Base-by-base conservation (phyloP, 2,888 invertebrate genomes). In the Apamea crenata region DNA sequence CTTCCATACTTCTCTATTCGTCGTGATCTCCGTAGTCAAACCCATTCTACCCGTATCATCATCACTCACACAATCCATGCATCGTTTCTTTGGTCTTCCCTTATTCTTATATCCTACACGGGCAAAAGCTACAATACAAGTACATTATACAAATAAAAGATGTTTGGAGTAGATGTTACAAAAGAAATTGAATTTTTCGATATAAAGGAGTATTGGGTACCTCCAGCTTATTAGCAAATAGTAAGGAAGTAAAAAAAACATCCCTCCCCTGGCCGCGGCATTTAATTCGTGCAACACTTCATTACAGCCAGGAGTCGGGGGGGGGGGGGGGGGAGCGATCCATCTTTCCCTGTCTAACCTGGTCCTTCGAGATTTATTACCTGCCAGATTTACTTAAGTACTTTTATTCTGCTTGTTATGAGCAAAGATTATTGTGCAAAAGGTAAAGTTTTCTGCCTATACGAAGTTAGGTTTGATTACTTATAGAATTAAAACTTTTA, bases 311-410 rank as follows among this genome's bases (percentile, higher is more conserved):
- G 73, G 36, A 56, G 67, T 1, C 4, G 36, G 75, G 69, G 63
- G 78, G 75, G 75, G 69, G 63, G 78, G 75, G 44, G 69, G 47
- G 47, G 40, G 66, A 56, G 74, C 86, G 83, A 93, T 93, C 90
- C 91, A 88, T 93, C 94, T 91, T 89, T 81, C 85, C 84, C 88
- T 89, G 91, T 89, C 90, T 83, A 82, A 87, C 88, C 85, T 84
- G 85, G 83, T 84, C 87, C 87, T 87, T 66, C 40, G 76, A 91
- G 94, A 94, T 94, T 94, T 94, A 94, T 94, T 93, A 89, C 91
- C 87, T 84, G 86, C 87, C 91, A 90, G 92, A 93, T 93, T 93
- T 91, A 91, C 92, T 92, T 90, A 90, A 91, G 91, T 88, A 93
- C 92, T 92, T 93, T 92, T 91, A 91, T 91, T 90, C 90, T 86